Evolutionary conservation across 2,888 invertebrate species (phyloP).

Genomic region (Dynastes hyllus): DNA sequence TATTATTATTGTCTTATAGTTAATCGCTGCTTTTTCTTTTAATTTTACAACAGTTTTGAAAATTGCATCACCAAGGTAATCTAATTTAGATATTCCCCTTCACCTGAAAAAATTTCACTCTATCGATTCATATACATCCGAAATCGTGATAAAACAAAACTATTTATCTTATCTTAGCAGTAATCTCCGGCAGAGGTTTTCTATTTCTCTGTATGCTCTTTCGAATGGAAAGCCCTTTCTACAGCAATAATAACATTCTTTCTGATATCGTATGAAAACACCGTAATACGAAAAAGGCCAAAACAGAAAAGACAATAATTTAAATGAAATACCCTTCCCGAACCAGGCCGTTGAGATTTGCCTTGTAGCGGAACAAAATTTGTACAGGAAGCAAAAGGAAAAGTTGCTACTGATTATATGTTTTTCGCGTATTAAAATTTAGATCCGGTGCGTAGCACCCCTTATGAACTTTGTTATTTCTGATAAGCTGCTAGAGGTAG

Average conservation of each 20-base stretch:
- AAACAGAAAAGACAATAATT: constrained; percentile 34
- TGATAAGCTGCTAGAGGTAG: background rate
- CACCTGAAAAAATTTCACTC: background rate
- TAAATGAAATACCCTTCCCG: constrained; percentile 12
- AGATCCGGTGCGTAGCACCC: background rate
- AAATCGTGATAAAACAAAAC: background rate
- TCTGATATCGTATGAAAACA: constrained; percentile 12
- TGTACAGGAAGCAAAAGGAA: constrained; percentile 11
- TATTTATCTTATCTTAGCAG: background rate
- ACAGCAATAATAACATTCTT: constrained; percentile 12
- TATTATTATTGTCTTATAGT: no score
- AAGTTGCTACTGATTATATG: constrained; percentile 19
- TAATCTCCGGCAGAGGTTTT: background rate
- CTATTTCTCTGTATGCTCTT: background rate
- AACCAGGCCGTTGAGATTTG: background rate
- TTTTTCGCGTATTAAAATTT: constrained; percentile 10
- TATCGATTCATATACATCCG: background rate
- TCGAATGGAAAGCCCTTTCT: background rate
- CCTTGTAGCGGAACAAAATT: background rate
- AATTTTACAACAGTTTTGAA: no score
- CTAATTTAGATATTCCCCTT: background rate
- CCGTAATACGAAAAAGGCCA: constrained; percentile 19
- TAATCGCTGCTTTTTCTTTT: no score
- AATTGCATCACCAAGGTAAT: no score
- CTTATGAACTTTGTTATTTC: constrained; percentile 9